Percentiles rank a stretch among this genome's conserved stretches.
Evolutionary conservation across 2,888 invertebrate species (phyloP).

Genomic region (Pollenia griseotomentosa): DNA sequence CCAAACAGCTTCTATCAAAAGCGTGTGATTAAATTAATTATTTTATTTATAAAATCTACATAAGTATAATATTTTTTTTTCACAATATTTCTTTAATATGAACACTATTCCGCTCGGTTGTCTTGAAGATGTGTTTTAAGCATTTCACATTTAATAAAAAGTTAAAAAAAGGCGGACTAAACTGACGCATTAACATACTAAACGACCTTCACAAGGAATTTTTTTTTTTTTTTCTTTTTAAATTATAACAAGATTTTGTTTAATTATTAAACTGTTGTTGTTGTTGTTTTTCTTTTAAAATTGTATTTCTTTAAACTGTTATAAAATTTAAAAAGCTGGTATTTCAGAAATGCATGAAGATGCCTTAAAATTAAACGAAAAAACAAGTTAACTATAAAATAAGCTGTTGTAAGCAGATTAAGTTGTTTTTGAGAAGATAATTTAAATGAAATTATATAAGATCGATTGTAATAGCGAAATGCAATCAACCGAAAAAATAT

Average conservation of each 20-base stretch:
- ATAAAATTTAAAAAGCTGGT: constrained; percentile 41
- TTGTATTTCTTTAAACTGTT: not conserved
- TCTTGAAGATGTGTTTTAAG: constrained; percentile 6
- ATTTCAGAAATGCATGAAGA: constrained; percentile 52
- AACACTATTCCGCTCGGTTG: not conserved
- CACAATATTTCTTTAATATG: not conserved
- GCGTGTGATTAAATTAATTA: not conserved
- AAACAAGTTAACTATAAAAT: constrained; percentile 3
- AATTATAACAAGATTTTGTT: constrained; percentile 49
- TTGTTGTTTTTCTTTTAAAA: not conserved
- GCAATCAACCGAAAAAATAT: not conserved
- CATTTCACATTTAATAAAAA: constrained; percentile 26
- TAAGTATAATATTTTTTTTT: constrained; percentile 6
- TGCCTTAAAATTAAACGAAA: not conserved
- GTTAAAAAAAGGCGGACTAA: not conserved
- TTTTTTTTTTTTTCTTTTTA: constrained; percentile 24
- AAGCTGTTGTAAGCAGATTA: constrained; percentile 12
- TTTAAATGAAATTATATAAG: constrained; percentile 31
- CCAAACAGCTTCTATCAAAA: not conserved
- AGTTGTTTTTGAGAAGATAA: not conserved
- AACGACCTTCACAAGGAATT: constrained; percentile 67
- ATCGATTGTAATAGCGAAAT: constrained; percentile 12
- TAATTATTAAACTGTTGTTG: not conserved
- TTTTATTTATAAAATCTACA: constrained; percentile 4
- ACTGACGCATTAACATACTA: constrained; percentile 47